Conservation (phyloP, 2,888 invertebrate genomes). For the Mesorhabditis spiculigera region DNA sequence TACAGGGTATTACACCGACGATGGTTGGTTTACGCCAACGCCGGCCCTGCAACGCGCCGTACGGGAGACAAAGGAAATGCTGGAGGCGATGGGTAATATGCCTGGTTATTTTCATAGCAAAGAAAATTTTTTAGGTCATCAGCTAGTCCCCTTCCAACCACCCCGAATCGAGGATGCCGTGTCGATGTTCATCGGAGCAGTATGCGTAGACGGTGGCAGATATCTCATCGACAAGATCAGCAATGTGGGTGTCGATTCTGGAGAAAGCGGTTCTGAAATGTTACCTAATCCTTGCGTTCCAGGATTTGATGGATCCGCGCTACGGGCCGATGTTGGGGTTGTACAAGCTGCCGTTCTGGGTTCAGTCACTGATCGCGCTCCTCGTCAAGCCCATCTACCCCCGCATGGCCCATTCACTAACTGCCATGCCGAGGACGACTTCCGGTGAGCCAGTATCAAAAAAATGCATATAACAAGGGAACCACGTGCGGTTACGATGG, state of each 20-base stretch:
- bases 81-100: slow-evolving; percentile 30
- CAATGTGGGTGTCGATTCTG: slow-evolving; percentile 23
- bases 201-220: slow-evolving; percentile 45
- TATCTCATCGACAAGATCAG: slow-evolving; percentile 29
- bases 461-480: background rate
- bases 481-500: background rate
- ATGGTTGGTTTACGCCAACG: slow-evolving; percentile 49
- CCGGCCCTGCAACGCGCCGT: slow-evolving; percentile 43
- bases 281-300: slow-evolving; percentile 8
- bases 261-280: background rate
- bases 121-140: slow-evolving; percentile 21
- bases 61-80: slow-evolving; percentile 36
- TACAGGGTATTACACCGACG: slow-evolving; percentile 41
- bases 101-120: too few relatives aligned
- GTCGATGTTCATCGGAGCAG: slow-evolving; percentile 34
- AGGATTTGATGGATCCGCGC: slow-evolving; percentile 34
- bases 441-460: slow-evolving; percentile 8
- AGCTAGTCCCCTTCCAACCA: slow-evolving; percentile 41
- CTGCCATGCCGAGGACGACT: slow-evolving; percentile 27
- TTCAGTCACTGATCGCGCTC: slow-evolving; percentile 25
- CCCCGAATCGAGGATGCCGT: slow-evolving; percentile 32
- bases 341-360: slow-evolving; percentile 31
- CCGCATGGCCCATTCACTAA: slow-evolving; percentile 28
- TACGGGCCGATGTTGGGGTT: slow-evolving; percentile 26
- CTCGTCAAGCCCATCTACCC: slow-evolving; percentile 31